phyloP scores from a whole-genome alignment of 2,113 vertebrate genomes.

The Tonatia bakeri region DNA sequence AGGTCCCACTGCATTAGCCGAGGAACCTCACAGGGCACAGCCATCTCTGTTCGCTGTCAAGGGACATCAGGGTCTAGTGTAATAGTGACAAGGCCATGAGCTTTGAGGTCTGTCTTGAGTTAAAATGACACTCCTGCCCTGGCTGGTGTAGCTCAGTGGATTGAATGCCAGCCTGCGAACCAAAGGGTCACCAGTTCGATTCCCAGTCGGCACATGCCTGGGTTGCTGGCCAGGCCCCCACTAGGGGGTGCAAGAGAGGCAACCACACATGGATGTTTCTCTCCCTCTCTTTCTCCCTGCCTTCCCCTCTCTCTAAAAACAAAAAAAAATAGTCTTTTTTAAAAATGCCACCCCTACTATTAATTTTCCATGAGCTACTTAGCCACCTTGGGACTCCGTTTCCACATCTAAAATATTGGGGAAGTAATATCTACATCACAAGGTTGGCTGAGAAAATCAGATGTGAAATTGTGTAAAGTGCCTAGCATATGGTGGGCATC shows the following conservation, averaged over 20 bases:
- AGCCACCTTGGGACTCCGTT: not conserved
- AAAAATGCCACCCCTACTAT: not conserved
- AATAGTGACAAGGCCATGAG: not conserved
- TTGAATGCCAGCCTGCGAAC: too few relatives aligned
- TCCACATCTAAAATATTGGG: not conserved
- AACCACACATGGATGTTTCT: too few relatives aligned
- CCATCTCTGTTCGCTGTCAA: accelerated
- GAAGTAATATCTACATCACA: not conserved
- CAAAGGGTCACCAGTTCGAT: too few relatives aligned
- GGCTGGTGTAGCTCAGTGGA: too few relatives aligned
- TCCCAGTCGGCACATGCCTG: too few relatives aligned
- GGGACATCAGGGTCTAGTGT: not conserved
- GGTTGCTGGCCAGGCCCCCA: too few relatives aligned
- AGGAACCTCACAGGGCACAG: not conserved
- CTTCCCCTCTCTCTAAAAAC: too few relatives aligned
- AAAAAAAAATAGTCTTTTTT: too few relatives aligned
- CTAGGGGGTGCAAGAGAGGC: too few relatives aligned
- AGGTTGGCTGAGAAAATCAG: not conserved
- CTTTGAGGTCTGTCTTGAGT: not conserved
- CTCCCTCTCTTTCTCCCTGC: too few relatives aligned
- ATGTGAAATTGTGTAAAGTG: not conserved
- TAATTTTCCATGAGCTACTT: not conserved
- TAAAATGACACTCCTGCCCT: not conserved
- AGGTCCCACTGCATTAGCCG: accelerated
- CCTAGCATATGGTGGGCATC: too few relatives aligned